These are phyloP conservation scores for Eristalinus sepulchralis DNA, from an alignment of 2,888 invertebrate genomes.

Conservation along the genomic window DNA sequence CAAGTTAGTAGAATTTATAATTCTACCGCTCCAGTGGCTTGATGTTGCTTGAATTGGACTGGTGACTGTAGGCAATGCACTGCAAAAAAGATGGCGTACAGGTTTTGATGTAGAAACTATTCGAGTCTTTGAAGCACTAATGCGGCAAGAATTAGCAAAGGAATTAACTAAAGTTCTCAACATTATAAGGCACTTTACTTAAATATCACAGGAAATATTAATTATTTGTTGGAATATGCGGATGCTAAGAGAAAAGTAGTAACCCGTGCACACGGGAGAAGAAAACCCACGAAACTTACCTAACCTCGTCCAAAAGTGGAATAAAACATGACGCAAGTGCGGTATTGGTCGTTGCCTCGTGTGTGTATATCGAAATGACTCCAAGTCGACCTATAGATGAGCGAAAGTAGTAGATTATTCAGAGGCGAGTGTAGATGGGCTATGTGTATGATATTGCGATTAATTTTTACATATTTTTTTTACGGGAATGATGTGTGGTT, in stretches of 20 bases:
- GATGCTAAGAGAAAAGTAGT: not conserved
- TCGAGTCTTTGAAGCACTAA: conserved; percentile 74
- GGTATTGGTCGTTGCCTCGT: conserved; percentile 58
- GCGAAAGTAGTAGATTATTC: conserved; percentile 51
- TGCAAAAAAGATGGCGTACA: conserved; percentile 63
- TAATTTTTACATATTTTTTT: too few species aligned
- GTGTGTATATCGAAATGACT: conserved; percentile 40
- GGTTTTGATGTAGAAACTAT: conserved; percentile 76
- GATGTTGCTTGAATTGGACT: conserved; percentile 52
- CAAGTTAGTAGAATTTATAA: conserved; percentile 8
- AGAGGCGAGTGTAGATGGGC: not conserved
- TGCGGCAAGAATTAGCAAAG: conserved; percentile 75
- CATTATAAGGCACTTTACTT: conserved; percentile 68
- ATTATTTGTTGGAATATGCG: conserved; percentile 29
- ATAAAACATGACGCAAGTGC: conserved; percentile 74
- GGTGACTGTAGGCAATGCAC: conserved; percentile 56
- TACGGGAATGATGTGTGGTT: too few species aligned
- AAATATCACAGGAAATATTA: conserved; percentile 3
- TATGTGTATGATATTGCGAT: too few species aligned
- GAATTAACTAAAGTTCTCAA: conserved; percentile 76
- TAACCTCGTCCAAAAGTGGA: conserved; percentile 80
- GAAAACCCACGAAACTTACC: conserved; percentile 78
- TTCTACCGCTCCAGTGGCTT: conserved; percentile 57
- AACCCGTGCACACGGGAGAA: conserved; percentile 73
- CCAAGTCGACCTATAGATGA: not conserved